Evolutionary conservation across 2,797 vertebrate genomes (phyloP).

Genomic region (Mus spretus): DNA sequence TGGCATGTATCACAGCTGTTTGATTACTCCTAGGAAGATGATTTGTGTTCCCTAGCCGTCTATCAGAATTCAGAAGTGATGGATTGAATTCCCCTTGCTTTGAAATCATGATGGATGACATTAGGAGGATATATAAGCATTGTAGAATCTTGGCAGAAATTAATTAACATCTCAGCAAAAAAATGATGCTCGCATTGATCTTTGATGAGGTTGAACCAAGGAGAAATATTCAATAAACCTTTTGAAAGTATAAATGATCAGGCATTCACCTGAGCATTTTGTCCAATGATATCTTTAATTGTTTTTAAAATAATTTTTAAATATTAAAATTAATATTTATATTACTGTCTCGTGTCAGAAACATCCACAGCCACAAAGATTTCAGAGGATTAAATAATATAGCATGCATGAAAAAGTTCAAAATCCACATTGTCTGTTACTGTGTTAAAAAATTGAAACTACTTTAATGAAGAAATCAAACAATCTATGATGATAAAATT

Average conservation of each 20-base stretch:
- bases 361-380: background rate
- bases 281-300: background rate
- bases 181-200: constrained; percentile 83
- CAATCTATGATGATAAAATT: background rate
- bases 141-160: constrained; percentile 87
- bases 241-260: constrained; percentile 63
- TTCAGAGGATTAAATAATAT: background rate
- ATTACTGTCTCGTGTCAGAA: background rate
- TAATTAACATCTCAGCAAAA: constrained; percentile 87
- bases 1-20: constrained; percentile 91
- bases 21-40: constrained; percentile 89
- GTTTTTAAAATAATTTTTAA: background rate
- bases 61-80: constrained; percentile 89
- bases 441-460: background rate
- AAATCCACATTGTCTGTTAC: background rate
- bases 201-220: constrained; percentile 76
- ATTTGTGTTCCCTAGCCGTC: constrained; percentile 87
- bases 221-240: constrained; percentile 71
- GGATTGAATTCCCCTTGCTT: constrained; percentile 88
- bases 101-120: constrained; percentile 89
- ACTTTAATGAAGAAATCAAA: background rate
- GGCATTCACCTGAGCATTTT: constrained; percentile 3
- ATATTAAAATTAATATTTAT: background rate
- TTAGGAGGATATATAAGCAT: constrained; percentile 83
- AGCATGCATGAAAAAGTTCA: background rate